Base-by-base conservation (phyloP, 2,797 vertebrate genomes). In the Clamator glandarius region DNA sequence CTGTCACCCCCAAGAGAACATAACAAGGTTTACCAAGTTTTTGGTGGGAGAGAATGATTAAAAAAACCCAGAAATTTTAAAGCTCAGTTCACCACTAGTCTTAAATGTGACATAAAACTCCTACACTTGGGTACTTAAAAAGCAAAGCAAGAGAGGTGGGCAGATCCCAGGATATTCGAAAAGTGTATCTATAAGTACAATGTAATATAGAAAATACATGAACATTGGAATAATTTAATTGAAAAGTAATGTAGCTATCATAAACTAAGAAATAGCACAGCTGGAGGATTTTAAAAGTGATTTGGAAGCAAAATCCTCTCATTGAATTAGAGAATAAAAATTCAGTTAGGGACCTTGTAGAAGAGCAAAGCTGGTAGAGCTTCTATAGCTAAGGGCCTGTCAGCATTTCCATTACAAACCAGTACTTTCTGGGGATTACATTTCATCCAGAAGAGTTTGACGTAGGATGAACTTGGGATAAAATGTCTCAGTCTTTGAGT, bases 251-350 rank as follows among this genome's bases (percentile, higher is more conserved):
- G 87, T 87, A 92, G 79, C 86, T 95, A 92, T 96, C 89, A 82
- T 79, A 91, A 91, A 97, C 91, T 87, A 91, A 95, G 95, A 92
- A 91, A 96, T 94, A 94, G 77, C 89, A 93, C 93, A 97, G 91
- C 92, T 97, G 91, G 92, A 96, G 89, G 79, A 97, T 94, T 95
- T 96, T 74, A 90, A 97, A 98, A 96, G 83, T 94, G 95, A 97
- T 97, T 97, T 97, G 96, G 87, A 97, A 97, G 92, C 89, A 96
- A 97, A 97, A 97, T 84, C 72, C 96, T 95, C 92, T 96, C 76
- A 95, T 92, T 93, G 93, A 96, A 95, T 97, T 97, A 96, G 57
- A 97, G 93, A 96, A 80, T 66, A 95, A 96, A 96, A 97, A 97
- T 96, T 95, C 95, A 68, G 78, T 97, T 97, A 96, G 85, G 67